Percentiles rank a stretch among this genome's conserved stretches.
phyloP scores from a whole-genome alignment of 1,140 invertebrate species.

The Zaprionus gabonicus region DNA sequence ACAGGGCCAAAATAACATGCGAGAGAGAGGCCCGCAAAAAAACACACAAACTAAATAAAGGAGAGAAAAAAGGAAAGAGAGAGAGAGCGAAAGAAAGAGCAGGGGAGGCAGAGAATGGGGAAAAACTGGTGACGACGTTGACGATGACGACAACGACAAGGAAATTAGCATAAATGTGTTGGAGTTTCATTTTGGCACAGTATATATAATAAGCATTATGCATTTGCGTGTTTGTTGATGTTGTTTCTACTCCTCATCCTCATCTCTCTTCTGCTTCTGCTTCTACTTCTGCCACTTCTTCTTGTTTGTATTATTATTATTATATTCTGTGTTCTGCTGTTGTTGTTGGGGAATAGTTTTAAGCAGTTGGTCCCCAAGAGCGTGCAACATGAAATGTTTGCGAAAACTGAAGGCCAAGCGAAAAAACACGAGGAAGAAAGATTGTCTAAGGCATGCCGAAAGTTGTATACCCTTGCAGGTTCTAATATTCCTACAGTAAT shows the following conservation, averaged over 20 bases:
- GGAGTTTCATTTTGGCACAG: constrained; percentile 57
- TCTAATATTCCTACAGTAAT: too few species aligned
- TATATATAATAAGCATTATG: constrained; percentile 59
- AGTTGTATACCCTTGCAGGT: too few species aligned
- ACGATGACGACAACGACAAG: constrained; percentile 54
- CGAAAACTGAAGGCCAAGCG: constrained; percentile 44
- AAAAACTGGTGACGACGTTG: constrained; percentile 15
- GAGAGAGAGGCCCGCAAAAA: constrained; percentile 25
- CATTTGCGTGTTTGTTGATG: constrained; percentile 48
- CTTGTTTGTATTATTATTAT: background rate
- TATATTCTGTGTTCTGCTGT: constrained; percentile 17
- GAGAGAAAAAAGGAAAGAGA: background rate
- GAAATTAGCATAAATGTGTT: constrained; percentile 58
- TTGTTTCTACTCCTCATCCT: constrained; percentile 4
- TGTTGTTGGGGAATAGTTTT: constrained; percentile 46
- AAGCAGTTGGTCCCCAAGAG: constrained; percentile 40
- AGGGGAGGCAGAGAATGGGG: background rate
- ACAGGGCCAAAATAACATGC: constrained; percentile 47
- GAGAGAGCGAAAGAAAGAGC: background rate
- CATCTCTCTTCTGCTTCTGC: background rate
- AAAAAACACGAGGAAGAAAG: constrained; percentile 1
- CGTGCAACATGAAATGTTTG: constrained; percentile 53
- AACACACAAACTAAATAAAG: constrained; percentile 6
- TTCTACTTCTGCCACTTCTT: background rate
- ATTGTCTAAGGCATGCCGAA: background rate